Conservation (phyloP, 2,113 vertebrate genomes). For the Cavia porcellus region DNA sequence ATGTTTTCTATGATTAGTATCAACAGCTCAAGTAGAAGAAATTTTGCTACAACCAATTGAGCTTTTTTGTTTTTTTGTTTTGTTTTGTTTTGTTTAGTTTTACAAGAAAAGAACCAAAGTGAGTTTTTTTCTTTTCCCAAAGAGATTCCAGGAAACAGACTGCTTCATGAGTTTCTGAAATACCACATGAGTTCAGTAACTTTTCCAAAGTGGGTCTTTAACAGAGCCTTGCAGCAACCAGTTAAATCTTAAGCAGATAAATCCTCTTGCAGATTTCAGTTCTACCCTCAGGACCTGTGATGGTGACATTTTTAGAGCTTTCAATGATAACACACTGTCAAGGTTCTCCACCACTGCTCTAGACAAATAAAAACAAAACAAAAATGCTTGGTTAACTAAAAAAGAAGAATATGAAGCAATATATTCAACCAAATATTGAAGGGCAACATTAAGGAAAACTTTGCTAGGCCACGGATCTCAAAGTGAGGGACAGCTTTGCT, state of each 20-base stretch:
- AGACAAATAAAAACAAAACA: neutral
- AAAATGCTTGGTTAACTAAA: neutral
- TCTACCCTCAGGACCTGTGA: neutral
- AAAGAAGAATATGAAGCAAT: neutral
- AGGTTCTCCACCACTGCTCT: neutral
- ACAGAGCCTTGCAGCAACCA: too few species aligned
- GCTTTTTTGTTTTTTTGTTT: too few species aligned
- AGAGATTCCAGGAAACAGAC: too few species aligned
- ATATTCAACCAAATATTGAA: neutral
- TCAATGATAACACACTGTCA: neutral
- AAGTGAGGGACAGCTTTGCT: neutral
- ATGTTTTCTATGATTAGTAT: neutral
- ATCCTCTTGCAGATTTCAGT: neutral
- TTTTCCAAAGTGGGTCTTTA: too few species aligned
- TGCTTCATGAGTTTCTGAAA: too few species aligned
- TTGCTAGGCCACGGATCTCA: neutral
- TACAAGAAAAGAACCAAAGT: too few species aligned
- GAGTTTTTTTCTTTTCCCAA: too few species aligned
- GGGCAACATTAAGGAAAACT: neutral
- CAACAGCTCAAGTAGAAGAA: neutral
- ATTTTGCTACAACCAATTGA: neutral
- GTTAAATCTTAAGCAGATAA: too few species aligned
- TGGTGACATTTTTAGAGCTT: neutral
- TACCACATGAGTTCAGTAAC: too few species aligned
- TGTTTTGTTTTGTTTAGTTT: too few species aligned